Evolutionary conservation across 2,797 vertebrate species (phyloP).

Genomic region (Sebastes diploproa): DNA sequence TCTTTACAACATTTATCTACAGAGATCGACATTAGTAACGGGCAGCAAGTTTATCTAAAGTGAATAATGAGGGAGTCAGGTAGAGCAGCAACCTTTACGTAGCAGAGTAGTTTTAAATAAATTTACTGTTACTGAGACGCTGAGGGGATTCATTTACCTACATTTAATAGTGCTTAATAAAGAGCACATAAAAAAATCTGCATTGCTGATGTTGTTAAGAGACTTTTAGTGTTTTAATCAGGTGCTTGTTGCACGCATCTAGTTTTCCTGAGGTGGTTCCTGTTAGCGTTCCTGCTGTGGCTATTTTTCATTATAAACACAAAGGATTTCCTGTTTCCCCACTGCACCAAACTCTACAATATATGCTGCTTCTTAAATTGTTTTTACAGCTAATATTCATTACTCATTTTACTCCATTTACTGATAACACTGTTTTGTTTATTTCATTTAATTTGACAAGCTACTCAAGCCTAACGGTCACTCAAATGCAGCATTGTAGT

Average conservation of each 20-base stretch:
- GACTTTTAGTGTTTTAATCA: neutral
- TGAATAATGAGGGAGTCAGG: conserved; percentile 12
- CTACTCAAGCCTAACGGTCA: neutral
- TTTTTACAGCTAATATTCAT: neutral
- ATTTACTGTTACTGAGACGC: neutral
- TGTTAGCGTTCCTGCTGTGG: neutral
- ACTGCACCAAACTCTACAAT: neutral
- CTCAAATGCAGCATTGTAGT: neutral
- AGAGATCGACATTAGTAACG: conserved; percentile 7
- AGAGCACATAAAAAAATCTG: neutral
- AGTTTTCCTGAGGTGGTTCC: neutral
- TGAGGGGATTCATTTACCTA: neutral
- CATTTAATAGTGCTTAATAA: neutral
- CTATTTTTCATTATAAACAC: neutral
- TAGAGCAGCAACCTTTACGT: neutral
- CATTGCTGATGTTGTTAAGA: neutral
- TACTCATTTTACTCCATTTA: neutral
- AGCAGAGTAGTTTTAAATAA: neutral
- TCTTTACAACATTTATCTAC: conserved; percentile 34
- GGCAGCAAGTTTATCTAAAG: conserved; percentile 21
- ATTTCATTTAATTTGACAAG: conserved; percentile 2
- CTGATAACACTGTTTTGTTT: neutral
- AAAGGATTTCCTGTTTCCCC: neutral
- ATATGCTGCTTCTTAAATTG: neutral
- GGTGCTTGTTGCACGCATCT: neutral